A percentile compares a stretch with the other conserved stretches of the same genome.
These are phyloP conservation scores for Notoglanidium macrostoma DNA, from an alignment of 2,797 vertebrate genomes.

Conservation along the genomic window DNA sequence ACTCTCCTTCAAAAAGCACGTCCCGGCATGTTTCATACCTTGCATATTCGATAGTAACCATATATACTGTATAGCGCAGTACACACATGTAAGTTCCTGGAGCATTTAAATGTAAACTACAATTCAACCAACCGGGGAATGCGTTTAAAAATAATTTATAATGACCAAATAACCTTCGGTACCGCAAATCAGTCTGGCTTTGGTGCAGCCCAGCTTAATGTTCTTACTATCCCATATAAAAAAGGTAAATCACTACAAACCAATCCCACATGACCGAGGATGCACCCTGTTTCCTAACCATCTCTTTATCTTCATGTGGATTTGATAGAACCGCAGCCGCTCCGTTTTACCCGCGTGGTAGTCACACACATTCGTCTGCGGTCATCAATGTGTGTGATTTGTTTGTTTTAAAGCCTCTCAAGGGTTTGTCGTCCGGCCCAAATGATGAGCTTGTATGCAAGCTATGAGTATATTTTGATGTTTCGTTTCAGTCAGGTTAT, in stretches of 20 bases:
- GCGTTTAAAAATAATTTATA: neutral
- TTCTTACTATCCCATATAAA: neutral
- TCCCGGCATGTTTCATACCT: too few relatives aligned
- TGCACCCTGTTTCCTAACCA: neutral
- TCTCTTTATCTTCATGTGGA: constrained; percentile 5
- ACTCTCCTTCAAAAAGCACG: too few relatives aligned
- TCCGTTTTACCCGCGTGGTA: neutral
- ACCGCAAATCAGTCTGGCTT: constrained; percentile 8
- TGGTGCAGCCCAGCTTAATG: neutral
- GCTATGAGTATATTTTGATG: neutral
- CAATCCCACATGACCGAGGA: constrained; percentile 5
- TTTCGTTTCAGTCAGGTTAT: constrained; percentile 28
- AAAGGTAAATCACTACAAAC: constrained; percentile 5
- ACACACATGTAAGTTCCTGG: neutral
- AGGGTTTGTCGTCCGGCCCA: neutral
- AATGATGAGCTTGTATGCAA: neutral
- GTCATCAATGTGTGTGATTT: neutral
- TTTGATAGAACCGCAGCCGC: neutral
- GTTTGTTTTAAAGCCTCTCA: neutral
- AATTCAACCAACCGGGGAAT: neutral
- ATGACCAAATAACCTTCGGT: neutral
- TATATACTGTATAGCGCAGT: too few relatives aligned
- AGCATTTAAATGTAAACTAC: neutral
- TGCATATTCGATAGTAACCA: too few relatives aligned
- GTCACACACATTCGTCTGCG: neutral